Evolutionary conservation across 2,113 vertebrate genomes (phyloP).

Genomic region (Bubo blakistoni): DNA sequence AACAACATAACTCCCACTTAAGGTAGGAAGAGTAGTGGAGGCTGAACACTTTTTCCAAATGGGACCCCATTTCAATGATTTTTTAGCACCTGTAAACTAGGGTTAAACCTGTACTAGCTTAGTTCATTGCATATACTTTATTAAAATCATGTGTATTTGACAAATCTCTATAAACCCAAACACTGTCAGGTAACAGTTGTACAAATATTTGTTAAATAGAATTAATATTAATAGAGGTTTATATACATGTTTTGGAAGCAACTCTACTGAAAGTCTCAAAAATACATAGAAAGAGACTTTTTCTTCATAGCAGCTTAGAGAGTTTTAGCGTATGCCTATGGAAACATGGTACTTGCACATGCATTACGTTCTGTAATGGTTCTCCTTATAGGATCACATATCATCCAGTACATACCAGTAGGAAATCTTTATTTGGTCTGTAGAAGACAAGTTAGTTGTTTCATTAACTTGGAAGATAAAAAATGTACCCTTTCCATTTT

Average conservation of each 20-base stretch:
- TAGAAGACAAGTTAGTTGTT: background rate
- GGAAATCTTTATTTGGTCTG: background rate
- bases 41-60: background rate
- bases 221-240: background rate
- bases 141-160: background rate
- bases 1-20: background rate
- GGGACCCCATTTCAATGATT: background rate
- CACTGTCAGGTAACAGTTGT: background rate
- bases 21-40: background rate
- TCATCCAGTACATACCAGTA: background rate
- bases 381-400: background rate
- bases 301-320: background rate
- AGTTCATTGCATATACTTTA: background rate
- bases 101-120: background rate
- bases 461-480: background rate
- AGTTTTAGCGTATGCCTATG: background rate
- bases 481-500: background rate
- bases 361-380: background rate
- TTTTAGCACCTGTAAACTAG: background rate
- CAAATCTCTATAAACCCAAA: background rate
- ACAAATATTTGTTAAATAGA: background rate
- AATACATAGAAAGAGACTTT: background rate
- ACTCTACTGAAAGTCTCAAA: background rate
- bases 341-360: background rate
- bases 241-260: background rate